Base-by-base conservation (phyloP, 2,888 invertebrate species). In the Anagyrus pseudococci region DNA sequence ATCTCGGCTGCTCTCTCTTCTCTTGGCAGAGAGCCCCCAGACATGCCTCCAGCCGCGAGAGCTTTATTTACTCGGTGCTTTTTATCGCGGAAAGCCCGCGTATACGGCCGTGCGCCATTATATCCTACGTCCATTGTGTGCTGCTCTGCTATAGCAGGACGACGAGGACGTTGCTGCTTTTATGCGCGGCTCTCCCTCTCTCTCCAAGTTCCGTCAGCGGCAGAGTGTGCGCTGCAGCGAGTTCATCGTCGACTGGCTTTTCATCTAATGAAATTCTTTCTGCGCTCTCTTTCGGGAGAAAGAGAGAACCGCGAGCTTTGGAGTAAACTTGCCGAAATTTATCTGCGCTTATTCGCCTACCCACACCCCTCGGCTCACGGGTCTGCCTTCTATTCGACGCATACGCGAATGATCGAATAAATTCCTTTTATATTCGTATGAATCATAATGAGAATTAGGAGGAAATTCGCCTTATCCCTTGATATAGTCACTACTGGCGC, bases 1-100 rank as follows among this genome's bases (percentile, higher is more conserved):
- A 73, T 77, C 72, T 77, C 77, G 77, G 78, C 77, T 77, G 73
- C 73, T 68, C 70, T 71, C 70, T 71, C 71, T 69, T 71, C 71
- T 69, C 70, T 72, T 69, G 70, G 69, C 70, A 55, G 60, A 8
- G 46, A 46, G 52, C 64, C 25, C 37, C 17, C 20, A 17, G 13
- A 6, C 46, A 10, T 7, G 52, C 64, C 25, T 25, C 17, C 20
- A 17, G 13, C 8, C 46, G 7, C 22, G 46, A 17, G 8, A 17
- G n/a, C 47, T 48, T 62, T 57, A 62, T 63, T 57, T 57, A 46
- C 52, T 66, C 52, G 33, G 4, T 37, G 47, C 41, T 41, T 47
- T 22, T 44, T 40, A 6, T 23, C 15, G n/a, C 44, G 62, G 57
- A 66, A 59, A 59, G 62, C 43, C 44, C 20, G 6, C 25, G 58